Conservation (phyloP, 2,888 invertebrate species). For the Drosophila prolongata region DNA sequence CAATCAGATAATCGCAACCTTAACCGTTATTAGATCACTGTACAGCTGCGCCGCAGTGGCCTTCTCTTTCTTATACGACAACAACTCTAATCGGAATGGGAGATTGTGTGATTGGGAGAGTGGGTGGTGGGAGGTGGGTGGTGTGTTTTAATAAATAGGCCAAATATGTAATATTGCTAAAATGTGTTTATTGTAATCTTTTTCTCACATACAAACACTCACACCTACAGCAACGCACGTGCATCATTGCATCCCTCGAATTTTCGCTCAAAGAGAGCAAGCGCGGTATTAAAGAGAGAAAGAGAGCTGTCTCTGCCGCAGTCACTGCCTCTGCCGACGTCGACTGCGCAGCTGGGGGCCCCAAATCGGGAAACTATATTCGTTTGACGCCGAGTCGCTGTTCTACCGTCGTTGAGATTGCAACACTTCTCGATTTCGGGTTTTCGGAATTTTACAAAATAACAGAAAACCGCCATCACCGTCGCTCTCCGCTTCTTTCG, state of each 20-base stretch:
- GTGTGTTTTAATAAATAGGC: slow-evolving; percentile 70
- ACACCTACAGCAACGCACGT: slow-evolving; percentile 54
- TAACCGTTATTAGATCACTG: slow-evolving; percentile 45
- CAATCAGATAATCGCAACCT: slow-evolving; percentile 40
- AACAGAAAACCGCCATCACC: slow-evolving; percentile 20
- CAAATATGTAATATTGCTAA: slow-evolving; percentile 77
- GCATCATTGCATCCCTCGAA: slow-evolving; percentile 68
- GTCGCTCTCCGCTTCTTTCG: slow-evolving; percentile 40
- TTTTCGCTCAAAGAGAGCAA: slow-evolving; percentile 25
- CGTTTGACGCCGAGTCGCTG: slow-evolving; percentile 77
- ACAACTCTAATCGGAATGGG: slow-evolving; percentile 31
- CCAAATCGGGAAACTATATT: slow-evolving; percentile 59
- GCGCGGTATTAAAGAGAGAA: slow-evolving; percentile 5
- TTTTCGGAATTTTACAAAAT: slow-evolving; percentile 20
- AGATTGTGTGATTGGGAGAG: slow-evolving; percentile 3
- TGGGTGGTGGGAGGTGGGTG: slow-evolving; percentile 4
- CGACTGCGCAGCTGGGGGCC: slow-evolving; percentile 62
- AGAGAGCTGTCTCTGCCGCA: slow-evolving; percentile 17
- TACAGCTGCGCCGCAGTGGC: slow-evolving; percentile 33
- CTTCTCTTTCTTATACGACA: slow-evolving; percentile 10
- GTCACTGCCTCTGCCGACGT: slow-evolving; percentile 15
- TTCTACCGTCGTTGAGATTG: slow-evolving; percentile 81
- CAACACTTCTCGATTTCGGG: slow-evolving; percentile 68
- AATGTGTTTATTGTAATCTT: slow-evolving; percentile 78
- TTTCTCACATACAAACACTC: slow-evolving; percentile 35